Conservation (phyloP, 2,113 vertebrate genomes). For the Mormoops blainvillei region DNA sequence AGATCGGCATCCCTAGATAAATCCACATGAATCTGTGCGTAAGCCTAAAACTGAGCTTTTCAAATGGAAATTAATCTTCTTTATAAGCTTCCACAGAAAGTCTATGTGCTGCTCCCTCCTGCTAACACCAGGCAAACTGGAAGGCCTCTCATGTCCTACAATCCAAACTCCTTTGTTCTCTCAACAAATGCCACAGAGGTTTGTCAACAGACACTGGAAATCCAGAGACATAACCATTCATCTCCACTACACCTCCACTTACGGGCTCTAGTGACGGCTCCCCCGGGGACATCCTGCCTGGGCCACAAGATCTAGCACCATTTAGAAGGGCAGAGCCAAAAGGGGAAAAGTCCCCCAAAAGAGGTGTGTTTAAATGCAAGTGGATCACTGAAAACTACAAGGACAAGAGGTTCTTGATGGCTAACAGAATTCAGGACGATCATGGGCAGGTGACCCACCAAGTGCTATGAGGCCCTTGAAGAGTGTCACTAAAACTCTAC, state of each 20-base stretch:
- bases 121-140: not conserved
- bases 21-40: fast-evolving
- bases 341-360: not conserved
- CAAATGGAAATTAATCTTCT: not conserved
- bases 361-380: not conserved
- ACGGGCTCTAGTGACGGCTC: fast-evolving
- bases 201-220: not conserved
- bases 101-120: not conserved
- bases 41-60: not conserved
- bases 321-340: not conserved
- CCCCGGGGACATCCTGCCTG: not conserved
- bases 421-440: not conserved
- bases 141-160: not conserved
- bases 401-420: not conserved
- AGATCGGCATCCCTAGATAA: not conserved
- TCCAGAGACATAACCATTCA: not conserved
- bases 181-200: not conserved
- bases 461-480: not conserved
- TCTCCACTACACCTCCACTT: fast-evolving
- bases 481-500: not conserved
- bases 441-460: not conserved
- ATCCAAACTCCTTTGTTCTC: not conserved
- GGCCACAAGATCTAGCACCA: not conserved
- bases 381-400: fast-evolving
- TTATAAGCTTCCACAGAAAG: not conserved